These are phyloP conservation scores for Sterna hirundo DNA, from an alignment of 2,113 vertebrate genomes.

Conservation along the genomic window DNA sequence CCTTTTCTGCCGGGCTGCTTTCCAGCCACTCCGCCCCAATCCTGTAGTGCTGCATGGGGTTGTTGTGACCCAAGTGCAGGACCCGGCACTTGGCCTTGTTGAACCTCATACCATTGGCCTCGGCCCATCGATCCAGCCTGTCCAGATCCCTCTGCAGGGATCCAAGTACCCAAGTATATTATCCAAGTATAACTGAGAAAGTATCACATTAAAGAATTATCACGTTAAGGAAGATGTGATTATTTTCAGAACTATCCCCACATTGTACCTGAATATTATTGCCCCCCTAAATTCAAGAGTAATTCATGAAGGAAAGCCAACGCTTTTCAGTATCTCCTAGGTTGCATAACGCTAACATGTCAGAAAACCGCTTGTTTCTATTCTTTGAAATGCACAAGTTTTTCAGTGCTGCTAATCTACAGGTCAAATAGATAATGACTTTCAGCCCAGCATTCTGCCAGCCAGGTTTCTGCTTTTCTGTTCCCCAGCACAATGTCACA, in stretches of 20 bases:
- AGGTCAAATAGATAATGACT: neutral
- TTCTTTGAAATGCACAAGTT: neutral
- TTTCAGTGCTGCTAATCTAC: neutral
- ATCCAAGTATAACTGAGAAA: neutral
- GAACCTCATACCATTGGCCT: too few species aligned
- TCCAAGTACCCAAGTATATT: too few species aligned
- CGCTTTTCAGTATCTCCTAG: neutral
- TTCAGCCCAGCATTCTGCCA: neutral
- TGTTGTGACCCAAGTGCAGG: too few species aligned
- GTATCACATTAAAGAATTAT: neutral
- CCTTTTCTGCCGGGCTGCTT: too few species aligned
- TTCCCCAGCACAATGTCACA: rapidly evolving
- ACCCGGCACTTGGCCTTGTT: too few species aligned
- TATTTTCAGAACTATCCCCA: neutral
- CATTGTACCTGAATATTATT: neutral
- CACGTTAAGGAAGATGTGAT: neutral
- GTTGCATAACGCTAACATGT: neutral
- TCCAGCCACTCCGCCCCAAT: too few species aligned
- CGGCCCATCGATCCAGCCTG: too few species aligned
- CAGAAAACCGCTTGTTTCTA: neutral
- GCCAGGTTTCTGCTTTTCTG: neutral
- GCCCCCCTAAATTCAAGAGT: neutral
- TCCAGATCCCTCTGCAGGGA: too few species aligned
- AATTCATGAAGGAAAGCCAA: neutral
- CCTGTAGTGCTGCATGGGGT: too few species aligned